phyloP scores from a whole-genome alignment of 2,888 invertebrate genomes.

The Pterobdella sp. region DNA sequence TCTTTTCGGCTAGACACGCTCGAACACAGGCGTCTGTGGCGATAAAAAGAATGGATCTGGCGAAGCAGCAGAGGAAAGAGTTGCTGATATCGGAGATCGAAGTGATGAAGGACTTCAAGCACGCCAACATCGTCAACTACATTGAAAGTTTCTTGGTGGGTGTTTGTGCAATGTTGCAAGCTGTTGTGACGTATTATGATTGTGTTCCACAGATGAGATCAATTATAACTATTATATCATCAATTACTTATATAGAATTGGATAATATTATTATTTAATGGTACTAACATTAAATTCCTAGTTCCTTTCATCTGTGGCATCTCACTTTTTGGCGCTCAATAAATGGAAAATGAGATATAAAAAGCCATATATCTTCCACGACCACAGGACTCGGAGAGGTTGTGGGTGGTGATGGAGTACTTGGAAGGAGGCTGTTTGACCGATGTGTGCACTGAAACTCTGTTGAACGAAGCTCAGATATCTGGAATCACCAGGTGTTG shows the following conservation, averaged over 20 bases:
- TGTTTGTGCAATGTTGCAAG: background rate
- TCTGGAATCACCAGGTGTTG: slow-evolving; percentile 79
- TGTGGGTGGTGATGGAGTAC: slow-evolving; percentile 97
- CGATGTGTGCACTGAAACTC: slow-evolving; percentile 98
- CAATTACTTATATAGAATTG: too few relatives aligned
- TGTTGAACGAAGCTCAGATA: slow-evolving; percentile 99
- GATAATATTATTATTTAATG: background rate
- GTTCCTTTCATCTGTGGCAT: background rate
- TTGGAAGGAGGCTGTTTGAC: slow-evolving; percentile 94
- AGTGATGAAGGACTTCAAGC: slow-evolving; percentile 67
- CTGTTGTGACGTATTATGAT: background rate
- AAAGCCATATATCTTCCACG: background rate
- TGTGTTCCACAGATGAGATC: too few relatives aligned
- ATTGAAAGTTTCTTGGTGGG: slow-evolving; percentile 94
- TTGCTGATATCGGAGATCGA: slow-evolving; percentile 98
- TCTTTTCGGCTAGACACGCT: slow-evolving; percentile 92
- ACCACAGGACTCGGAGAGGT: slow-evolving; percentile 20
- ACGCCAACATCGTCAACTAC: slow-evolving; percentile 98
- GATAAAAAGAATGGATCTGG: slow-evolving; percentile 97
- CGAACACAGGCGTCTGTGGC: slow-evolving; percentile 97
- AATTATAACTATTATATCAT: too few relatives aligned
- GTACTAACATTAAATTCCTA: background rate
- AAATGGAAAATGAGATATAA: background rate
- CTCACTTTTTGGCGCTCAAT: background rate
- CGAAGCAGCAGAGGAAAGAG: slow-evolving; percentile 97